Conservation (phyloP, 2,113 vertebrate genomes). For the Myotis lucifugus region DNA sequence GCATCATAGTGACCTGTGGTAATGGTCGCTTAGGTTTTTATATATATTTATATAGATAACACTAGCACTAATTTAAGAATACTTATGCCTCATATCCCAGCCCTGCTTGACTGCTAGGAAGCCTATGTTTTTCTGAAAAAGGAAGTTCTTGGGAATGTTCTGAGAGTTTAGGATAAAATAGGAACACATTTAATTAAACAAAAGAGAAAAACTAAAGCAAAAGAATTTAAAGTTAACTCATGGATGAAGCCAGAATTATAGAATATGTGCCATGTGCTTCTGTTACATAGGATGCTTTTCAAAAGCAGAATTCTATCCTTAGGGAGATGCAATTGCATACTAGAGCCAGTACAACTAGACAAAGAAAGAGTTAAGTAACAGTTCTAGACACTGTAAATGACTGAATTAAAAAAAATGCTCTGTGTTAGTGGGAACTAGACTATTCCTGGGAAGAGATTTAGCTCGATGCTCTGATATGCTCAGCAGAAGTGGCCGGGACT, state of each 20-base stretch:
- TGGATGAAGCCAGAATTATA: not conserved
- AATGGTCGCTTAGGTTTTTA: too few relatives aligned
- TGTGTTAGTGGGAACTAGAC: not conserved
- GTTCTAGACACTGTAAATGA: not conserved
- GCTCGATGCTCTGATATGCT: not conserved
- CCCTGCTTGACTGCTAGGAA: constrained; percentile 3
- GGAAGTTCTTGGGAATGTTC: constrained; percentile 53
- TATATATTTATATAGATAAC: not conserved
- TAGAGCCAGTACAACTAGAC: not conserved
- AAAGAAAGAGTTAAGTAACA: not conserved
- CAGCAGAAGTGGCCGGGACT: not conserved
- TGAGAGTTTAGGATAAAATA: constrained; percentile 30
- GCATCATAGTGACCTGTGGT: too few relatives aligned
- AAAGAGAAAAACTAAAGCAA: constrained; percentile 31
- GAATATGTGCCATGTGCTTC: not conserved
- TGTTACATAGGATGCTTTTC: not conserved
- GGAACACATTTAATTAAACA: not conserved
- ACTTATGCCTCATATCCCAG: constrained; percentile 44
- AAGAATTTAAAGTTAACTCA: not conserved
- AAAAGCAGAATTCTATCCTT: not conserved
- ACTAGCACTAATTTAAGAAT: constrained; percentile 35
- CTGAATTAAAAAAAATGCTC: not conserved
- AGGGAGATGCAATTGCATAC: not conserved
- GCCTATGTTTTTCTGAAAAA: constrained; percentile 44
- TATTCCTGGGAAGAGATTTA: not conserved